Percentiles rank a stretch among this genome's conserved stretches.
Evolutionary conservation across 1,140 invertebrate genomes (phyloP).

Genomic region (Odontomachus brunneus): DNA sequence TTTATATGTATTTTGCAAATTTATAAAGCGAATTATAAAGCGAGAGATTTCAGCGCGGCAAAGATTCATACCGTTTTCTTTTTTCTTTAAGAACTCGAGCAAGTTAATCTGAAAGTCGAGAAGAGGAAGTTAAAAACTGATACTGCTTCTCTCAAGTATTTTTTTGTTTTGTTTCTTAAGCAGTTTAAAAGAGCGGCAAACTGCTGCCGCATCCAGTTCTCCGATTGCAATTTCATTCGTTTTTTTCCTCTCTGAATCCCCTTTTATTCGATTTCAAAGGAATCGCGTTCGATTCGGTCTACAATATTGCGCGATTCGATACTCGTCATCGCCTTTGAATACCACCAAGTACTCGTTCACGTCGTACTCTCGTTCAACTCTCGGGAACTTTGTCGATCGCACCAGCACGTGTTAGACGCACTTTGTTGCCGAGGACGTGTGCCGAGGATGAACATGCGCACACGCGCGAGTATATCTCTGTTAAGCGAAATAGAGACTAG

Average conservation of each 20-base stretch:
- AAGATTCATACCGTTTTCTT: too few species aligned
- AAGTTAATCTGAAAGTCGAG: constrained; percentile 4
- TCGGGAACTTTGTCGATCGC: constrained; percentile 51
- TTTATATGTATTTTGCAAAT: not conserved
- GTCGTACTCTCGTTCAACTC: constrained; percentile 40
- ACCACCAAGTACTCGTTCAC: not conserved
- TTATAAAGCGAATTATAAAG: constrained; percentile 14
- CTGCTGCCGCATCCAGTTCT: not conserved
- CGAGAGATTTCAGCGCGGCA: not conserved
- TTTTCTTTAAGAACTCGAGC: not conserved
- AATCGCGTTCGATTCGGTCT: constrained; percentile 24
- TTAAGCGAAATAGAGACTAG: constrained; percentile 52
- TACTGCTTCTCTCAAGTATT: too few species aligned
- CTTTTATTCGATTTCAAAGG: constrained; percentile 23
- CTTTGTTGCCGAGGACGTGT: constrained; percentile 39
- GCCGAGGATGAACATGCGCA: constrained; percentile 51
- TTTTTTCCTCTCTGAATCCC: not conserved
- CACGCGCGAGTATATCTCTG: constrained; percentile 26
- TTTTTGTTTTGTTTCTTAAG: too few species aligned
- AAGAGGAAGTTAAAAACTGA: too few species aligned
- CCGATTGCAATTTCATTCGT: not conserved
- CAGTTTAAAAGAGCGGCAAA: not conserved
- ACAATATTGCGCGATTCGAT: constrained; percentile 23
- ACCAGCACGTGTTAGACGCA: constrained; percentile 41
- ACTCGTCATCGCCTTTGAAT: constrained; percentile 42